phyloP scores from a whole-genome alignment of 2,113 vertebrate genomes.

The Petrocephalus microphthalmus region DNA sequence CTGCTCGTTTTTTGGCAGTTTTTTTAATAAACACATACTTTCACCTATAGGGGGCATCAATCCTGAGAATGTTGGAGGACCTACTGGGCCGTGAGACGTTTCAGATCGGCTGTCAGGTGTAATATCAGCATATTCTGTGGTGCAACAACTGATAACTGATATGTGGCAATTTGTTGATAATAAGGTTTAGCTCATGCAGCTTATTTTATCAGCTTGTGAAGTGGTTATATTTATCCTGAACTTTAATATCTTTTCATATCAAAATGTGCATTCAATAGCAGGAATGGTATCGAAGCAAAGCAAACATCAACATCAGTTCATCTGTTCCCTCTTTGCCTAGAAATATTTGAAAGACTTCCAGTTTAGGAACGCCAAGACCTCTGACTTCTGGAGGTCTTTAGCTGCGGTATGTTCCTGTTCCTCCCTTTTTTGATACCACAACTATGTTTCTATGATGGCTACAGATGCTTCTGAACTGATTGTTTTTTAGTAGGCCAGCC shows the following conservation, averaged over 20 bases:
- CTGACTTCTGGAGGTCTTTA: conserved; percentile 23
- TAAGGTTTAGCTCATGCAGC: background rate
- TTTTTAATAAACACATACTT: background rate
- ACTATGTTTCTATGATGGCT: background rate
- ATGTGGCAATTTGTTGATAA: background rate
- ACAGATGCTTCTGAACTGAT: background rate
- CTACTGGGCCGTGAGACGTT: conserved; percentile 70
- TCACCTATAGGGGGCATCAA: conserved; percentile 69
- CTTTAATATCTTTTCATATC: background rate
- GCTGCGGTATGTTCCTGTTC: background rate
- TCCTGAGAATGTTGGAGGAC: conserved; percentile 76
- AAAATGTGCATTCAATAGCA: background rate
- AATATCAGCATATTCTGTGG: background rate
- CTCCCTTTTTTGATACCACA: background rate
- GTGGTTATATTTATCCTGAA: background rate
- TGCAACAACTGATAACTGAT: background rate
- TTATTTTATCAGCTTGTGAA: background rate
- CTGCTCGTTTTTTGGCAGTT: background rate
- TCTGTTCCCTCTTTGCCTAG: conserved; percentile 52
- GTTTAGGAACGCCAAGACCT: conserved; percentile 18
- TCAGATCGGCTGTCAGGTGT: conserved; percentile 73
- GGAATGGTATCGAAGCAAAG: background rate
- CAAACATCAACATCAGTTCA: background rate
- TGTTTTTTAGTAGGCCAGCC: background rate
- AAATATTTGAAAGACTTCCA: conserved; percentile 60